Base-by-base conservation (phyloP, 2,797 vertebrate species). In the Uromys caudimaculatus region DNA sequence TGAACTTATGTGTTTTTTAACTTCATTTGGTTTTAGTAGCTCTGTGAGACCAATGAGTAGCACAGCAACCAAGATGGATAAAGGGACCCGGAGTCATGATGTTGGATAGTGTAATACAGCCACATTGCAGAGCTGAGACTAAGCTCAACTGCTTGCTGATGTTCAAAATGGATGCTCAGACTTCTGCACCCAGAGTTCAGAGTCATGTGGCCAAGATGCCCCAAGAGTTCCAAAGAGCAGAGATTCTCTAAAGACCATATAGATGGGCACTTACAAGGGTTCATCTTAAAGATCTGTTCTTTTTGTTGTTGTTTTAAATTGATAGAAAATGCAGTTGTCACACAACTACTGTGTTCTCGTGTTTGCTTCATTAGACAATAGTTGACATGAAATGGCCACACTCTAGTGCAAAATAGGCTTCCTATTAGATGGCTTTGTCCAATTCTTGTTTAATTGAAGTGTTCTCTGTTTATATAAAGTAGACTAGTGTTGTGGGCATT, bases 1-100 rank as follows among this genome's bases (percentile, higher is more conserved):
- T 85, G 58, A 73, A 76, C 62, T 84, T 95, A 14, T 1, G 23
- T 32, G 3, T 69, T 71, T 87, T 83, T 92, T 93, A 83, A 83
- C 89, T 67, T 88, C 23, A 89, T 89, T 93, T 32, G 54, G 56
- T 85, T 93, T 91, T 90, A 94, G 76, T 81, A 94, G 83, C 32
- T 29, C 29, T 27, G 17, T 29, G 62, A 87, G 21, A 27, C 47
- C 27, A 29, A 67, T 23, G 32, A 10, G n/a, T 52, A 50, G 44
- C 54, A 54, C n/a, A 47, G 54, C 41, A 44, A 82, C 64, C 50
- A 78, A n/a, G 17, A 9, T 52, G 50, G 52, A 13, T 81, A 27
- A 24, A 87, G 83, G 5, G 7, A 94, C 83, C 17, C 50, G 32
- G n/a, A 23, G 73, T 89, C 58, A 76, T 86, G 47, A 17, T 77